Evolutionary conservation across 2,888 invertebrate genomes (phyloP).

Genomic region (Homarus gammarus): DNA sequence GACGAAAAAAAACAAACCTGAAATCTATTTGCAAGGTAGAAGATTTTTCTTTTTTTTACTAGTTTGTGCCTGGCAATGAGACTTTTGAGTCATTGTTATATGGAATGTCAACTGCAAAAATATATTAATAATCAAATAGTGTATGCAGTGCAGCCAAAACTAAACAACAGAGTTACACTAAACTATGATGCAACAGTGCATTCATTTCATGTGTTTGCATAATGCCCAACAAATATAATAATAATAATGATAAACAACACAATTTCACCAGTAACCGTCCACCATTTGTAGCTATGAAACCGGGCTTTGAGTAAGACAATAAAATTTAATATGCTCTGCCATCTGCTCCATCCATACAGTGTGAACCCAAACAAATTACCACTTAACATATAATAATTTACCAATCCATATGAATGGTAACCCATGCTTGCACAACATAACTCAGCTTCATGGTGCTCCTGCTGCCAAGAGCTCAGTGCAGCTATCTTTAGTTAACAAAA

Average conservation of each 20-base stretch:
- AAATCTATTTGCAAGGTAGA: neutral
- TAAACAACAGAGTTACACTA: neutral
- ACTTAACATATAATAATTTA: neutral
- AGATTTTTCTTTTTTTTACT: neutral
- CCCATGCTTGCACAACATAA: neutral
- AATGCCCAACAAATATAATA: conserved; percentile 16
- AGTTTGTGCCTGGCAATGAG: neutral
- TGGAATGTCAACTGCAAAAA: conserved; percentile 17
- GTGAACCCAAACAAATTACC: conserved; percentile 9
- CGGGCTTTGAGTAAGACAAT: neutral
- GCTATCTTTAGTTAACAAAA: neutral
- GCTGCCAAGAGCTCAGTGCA: neutral
- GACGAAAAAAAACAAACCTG: neutral
- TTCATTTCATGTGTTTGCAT: conserved; percentile 7
- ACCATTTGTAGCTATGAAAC: conserved; percentile 1
- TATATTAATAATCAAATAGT: neutral
- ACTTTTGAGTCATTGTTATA: neutral
- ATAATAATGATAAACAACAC: conserved; percentile 3
- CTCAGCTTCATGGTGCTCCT: neutral
- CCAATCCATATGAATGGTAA: neutral
- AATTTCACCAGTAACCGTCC: conserved; percentile 9
- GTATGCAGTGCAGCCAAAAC: neutral
- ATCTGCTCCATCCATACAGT: neutral
- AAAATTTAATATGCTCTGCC: neutral
- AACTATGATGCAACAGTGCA: conserved; percentile 5